Percentiles rank a stretch among this genome's conserved stretches.
Conservation (phyloP, 2,797 vertebrate species). For the Rhinophrynus dorsalis region DNA sequence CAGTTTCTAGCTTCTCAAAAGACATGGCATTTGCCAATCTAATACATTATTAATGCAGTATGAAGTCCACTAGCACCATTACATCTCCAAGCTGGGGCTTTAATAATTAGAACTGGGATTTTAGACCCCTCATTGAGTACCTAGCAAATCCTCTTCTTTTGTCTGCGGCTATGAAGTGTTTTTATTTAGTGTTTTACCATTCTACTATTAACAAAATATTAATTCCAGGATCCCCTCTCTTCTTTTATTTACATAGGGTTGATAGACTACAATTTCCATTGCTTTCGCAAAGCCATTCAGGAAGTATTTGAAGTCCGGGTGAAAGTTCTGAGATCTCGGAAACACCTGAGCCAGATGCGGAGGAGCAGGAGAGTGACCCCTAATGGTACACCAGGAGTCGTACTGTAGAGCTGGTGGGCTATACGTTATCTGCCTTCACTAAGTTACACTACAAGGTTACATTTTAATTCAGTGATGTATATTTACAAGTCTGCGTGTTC, state of each 20-base stretch:
- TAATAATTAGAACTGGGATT: no score
- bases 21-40: no score
- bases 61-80: no score
- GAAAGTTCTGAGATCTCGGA: constrained; percentile 83
- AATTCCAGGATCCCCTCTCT: no score
- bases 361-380: constrained; percentile 76
- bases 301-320: constrained; percentile 93
- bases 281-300: constrained; percentile 93
- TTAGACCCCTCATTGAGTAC: no score
- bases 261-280: constrained; percentile 97
- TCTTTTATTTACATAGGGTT: constrained; percentile 67
- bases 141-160: no score
- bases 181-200: no score
- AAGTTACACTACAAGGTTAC: constrained; percentile 48
- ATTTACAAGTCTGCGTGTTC: neutral
- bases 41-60: no score
- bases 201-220: no score
- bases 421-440: constrained; percentile 56
- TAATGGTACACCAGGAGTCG: constrained; percentile 73
- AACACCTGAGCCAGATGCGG: constrained; percentile 80
- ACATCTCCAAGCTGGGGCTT: no score
- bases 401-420: constrained; percentile 57
- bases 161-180: no score
- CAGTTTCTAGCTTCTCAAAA: no score
- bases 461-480: constrained; percentile 49